These are phyloP conservation scores for Coecobrya sp. DNA, from an alignment of 2,888 invertebrate species.

Conservation along the genomic window DNA sequence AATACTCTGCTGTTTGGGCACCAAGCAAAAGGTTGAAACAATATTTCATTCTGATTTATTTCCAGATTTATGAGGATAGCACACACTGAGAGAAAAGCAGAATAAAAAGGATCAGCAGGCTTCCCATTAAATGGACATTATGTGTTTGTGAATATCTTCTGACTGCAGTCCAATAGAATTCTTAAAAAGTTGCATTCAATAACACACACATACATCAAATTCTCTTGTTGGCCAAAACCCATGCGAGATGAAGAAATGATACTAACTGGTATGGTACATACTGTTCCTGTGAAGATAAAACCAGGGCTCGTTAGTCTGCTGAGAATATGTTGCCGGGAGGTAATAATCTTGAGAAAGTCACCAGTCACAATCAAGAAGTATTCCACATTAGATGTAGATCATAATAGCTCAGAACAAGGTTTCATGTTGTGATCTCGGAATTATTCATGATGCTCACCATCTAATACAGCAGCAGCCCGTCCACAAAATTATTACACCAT, in stretches of 20 bases:
- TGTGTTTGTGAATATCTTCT: constrained; percentile 56
- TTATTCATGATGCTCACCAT: constrained; percentile 35
- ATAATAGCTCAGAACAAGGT: constrained; percentile 33
- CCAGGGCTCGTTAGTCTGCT: constrained; percentile 36
- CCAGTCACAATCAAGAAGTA: constrained; percentile 33
- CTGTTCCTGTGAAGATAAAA: constrained; percentile 12
- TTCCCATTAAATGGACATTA: constrained; percentile 76
- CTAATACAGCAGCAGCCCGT: constrained; percentile 47
- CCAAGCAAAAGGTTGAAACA: constrained; percentile 82
- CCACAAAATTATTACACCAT: constrained; percentile 48
- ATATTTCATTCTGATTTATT: constrained; percentile 86
- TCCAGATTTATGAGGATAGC: constrained; percentile 84
- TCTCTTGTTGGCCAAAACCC: constrained; percentile 20
- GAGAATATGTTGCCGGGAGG: constrained; percentile 55
- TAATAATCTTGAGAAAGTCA: constrained; percentile 44
- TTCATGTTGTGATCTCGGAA: constrained; percentile 28
- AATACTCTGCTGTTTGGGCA: constrained; percentile 21
- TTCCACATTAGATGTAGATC: constrained; percentile 59
- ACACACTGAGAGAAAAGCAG: constrained; percentile 72
- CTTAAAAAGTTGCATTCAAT: constrained; percentile 49
- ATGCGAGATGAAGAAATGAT: background rate
- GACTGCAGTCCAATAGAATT: constrained; percentile 34
- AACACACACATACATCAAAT: constrained; percentile 30
- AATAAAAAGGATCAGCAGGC: constrained; percentile 78
- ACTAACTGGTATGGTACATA: background rate